phyloP scores from a whole-genome alignment of 1,140 invertebrate species.

The Macrostomum lignano region DNA sequence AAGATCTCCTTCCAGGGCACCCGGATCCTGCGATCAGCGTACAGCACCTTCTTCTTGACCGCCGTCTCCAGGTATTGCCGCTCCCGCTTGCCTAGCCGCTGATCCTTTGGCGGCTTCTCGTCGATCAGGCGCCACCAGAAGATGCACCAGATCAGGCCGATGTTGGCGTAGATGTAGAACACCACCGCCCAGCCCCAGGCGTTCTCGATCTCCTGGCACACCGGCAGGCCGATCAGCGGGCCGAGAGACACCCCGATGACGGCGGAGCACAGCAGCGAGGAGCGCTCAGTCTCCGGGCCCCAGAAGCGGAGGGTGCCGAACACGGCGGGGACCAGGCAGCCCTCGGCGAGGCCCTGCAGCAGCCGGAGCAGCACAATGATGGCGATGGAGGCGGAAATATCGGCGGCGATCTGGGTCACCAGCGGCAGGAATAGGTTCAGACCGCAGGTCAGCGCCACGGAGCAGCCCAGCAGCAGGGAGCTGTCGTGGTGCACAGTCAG shows the following conservation, averaged over 20 bases:
- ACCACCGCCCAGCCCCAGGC: conserved; percentile 6
- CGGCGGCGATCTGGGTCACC: neutral
- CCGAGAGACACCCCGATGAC: conserved; percentile 5
- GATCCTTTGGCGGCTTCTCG: conserved; percentile 1
- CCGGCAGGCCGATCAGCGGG: conserved; percentile 5
- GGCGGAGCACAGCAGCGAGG: conserved; percentile 1
- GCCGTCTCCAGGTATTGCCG: neutral
- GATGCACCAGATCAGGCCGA: conserved; percentile 6
- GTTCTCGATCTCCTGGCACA: conserved; percentile 5
- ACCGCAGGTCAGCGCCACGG: conserved; percentile 4
- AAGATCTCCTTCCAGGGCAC: conserved; percentile 3
- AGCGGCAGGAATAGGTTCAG: conserved; percentile 4
- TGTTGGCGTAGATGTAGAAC: conserved; percentile 6
- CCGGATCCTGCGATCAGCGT: neutral
- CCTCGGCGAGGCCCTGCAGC: conserved; percentile 5
- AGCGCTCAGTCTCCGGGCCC: conserved; percentile 1
- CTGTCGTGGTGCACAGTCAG: conserved; percentile 4
- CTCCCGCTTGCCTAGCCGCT: neutral
- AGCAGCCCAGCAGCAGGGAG: conserved; percentile 3
- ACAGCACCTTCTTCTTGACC: neutral
- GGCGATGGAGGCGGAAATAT: conserved; percentile 2
- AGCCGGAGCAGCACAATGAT: conserved; percentile 4
- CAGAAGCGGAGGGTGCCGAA: conserved; percentile 5
- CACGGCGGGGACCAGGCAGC: conserved; percentile 5
- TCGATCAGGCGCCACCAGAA: conserved; percentile 6